phyloP scores from a whole-genome alignment of 2,888 invertebrate genomes.

The Lapara coniferarum region DNA sequence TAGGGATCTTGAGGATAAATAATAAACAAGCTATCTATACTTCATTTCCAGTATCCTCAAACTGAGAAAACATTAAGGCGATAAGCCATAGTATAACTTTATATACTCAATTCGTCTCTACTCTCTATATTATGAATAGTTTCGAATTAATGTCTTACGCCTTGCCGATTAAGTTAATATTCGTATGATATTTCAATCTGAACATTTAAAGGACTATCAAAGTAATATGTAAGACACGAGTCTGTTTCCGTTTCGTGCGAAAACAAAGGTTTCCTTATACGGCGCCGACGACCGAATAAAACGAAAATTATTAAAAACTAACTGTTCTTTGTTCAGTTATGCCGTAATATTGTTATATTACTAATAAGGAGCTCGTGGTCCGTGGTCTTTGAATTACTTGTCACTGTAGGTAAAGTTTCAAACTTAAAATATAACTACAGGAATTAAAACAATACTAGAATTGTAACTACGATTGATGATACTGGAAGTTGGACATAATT shows the following conservation, averaged over 20 bases:
- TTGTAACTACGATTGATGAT: background rate
- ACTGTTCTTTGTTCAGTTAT: background rate
- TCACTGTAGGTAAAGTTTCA: background rate
- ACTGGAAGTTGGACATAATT: background rate
- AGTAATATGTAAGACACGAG: background rate
- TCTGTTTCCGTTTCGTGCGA: background rate
- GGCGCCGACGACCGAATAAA: background rate
- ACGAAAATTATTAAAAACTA: slow-evolving; percentile 12
- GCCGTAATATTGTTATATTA: background rate
- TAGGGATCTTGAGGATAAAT: too few relatives aligned
- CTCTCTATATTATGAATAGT: too few relatives aligned
- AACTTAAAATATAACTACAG: background rate
- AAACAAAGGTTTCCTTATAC: slow-evolving; percentile 4
- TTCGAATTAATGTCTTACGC: too few relatives aligned
- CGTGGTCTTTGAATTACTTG: background rate
- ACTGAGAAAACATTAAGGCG: too few relatives aligned
- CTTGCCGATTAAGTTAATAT: background rate
- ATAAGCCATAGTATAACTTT: too few relatives aligned
- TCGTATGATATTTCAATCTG: background rate
- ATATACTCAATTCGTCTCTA: too few relatives aligned
- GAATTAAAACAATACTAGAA: background rate
- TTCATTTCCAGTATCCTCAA: too few relatives aligned
- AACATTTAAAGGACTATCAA: background rate
- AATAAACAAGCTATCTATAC: too few relatives aligned
- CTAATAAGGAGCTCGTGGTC: background rate